Conservation (phyloP, 2,888 invertebrate genomes). For the Carabus problematicus region DNA sequence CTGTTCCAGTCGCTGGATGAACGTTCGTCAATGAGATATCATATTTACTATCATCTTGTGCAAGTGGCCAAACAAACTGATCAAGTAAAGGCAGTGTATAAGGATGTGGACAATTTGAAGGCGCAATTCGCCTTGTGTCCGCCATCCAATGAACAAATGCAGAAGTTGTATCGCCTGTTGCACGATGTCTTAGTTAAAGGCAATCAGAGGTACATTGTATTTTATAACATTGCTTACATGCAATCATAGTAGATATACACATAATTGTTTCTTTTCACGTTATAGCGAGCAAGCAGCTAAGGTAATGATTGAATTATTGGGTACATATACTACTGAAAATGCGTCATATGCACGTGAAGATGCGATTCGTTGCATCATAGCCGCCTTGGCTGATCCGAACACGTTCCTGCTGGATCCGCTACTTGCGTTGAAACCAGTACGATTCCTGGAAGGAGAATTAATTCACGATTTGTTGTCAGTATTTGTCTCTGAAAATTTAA, state of each 20-base stretch:
- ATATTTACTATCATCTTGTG: constrained; percentile 91
- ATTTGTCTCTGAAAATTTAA: constrained; percentile 92
- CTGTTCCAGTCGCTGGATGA: constrained; percentile 91
- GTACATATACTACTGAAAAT: constrained; percentile 96
- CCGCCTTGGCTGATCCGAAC: constrained; percentile 93
- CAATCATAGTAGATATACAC: not conserved
- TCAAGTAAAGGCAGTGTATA: constrained; percentile 83
- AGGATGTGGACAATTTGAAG: constrained; percentile 82
- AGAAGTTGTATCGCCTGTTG: constrained; percentile 85
- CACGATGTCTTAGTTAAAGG: constrained; percentile 89
- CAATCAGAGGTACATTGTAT: constrained; percentile 74
- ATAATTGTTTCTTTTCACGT: not conserved
- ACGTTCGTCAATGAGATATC: constrained; percentile 84
- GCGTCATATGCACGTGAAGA: constrained; percentile 96
- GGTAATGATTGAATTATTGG: constrained; percentile 95
- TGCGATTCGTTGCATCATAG: constrained; percentile 94
- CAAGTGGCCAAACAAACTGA: constrained; percentile 89
- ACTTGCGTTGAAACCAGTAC: constrained; percentile 90
- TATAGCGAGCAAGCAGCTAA: constrained; percentile 87
- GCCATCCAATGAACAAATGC: constrained; percentile 88
- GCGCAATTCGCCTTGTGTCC: constrained; percentile 81
- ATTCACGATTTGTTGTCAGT: constrained; percentile 94
- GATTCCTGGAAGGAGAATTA: constrained; percentile 92
- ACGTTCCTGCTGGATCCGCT: constrained; percentile 95
- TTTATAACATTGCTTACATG: not conserved